Evolutionary conservation across 2,113 vertebrate genomes (phyloP).

Genomic region (Pithys albifrons): DNA sequence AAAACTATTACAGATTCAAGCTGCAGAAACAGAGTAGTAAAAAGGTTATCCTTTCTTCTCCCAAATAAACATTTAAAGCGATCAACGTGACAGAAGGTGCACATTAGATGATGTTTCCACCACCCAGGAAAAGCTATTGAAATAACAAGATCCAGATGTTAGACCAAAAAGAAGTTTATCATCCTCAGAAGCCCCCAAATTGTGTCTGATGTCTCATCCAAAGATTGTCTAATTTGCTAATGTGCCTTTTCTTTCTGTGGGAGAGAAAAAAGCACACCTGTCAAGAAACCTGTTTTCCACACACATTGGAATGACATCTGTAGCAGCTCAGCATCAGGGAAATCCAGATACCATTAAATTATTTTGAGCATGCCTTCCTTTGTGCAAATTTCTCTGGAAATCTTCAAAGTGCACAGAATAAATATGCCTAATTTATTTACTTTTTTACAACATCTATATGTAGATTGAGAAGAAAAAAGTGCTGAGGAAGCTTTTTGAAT

Average conservation of each 20-base stretch:
- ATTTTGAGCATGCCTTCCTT: neutral
- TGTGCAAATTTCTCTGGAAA: constrained; percentile 1
- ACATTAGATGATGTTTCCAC: constrained; percentile 48
- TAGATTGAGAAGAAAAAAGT: neutral
- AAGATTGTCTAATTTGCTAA: constrained; percentile 56
- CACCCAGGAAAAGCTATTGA: constrained; percentile 53
- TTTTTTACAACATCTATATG: neutral
- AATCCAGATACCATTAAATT: constrained; percentile 34
- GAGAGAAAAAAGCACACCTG: constrained; percentile 53
- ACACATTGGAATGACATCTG: constrained; percentile 49
- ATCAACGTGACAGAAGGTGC: constrained; percentile 64
- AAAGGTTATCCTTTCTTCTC: neutral
- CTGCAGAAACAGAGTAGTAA: neutral
- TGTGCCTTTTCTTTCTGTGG: constrained; percentile 11
- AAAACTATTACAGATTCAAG: neutral
- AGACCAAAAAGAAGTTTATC: constrained; percentile 37
- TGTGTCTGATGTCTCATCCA: constrained; percentile 33
- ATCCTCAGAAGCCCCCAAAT: constrained; percentile 53
- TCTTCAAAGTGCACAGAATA: neutral
- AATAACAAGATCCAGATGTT: constrained; percentile 74
- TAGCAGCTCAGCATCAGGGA: constrained; percentile 20
- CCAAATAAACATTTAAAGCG: constrained; percentile 47
- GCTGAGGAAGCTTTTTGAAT: neutral
- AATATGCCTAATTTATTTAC: constrained; percentile 11
- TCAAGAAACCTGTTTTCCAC: constrained; percentile 55